A percentile compares a stretch with the other conserved stretches of the same genome.
Evolutionary conservation across 1,140 invertebrate genomes (phyloP).

Genomic region (Saccostrea cuccullata): DNA sequence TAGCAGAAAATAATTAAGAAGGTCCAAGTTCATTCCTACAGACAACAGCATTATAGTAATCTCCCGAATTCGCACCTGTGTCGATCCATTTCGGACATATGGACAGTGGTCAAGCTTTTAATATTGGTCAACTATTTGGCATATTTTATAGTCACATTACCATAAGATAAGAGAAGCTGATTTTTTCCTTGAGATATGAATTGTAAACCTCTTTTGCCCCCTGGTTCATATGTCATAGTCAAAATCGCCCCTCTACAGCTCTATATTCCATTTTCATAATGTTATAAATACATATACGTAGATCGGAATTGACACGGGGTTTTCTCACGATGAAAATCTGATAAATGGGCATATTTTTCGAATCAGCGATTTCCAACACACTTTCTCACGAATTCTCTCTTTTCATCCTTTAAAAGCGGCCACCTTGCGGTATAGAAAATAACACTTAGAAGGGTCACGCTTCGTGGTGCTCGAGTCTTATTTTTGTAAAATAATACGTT

Average conservation of each 20-base stretch:
- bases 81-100: background rate
- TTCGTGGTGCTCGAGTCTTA: constrained; percentile 11
- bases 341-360: constrained; percentile 36
- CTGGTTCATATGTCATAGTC: constrained; percentile 6
- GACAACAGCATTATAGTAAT: background rate
- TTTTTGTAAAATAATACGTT: constrained; percentile 32
- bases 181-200: background rate
- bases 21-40: background rate
- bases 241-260: background rate
- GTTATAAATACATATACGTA: background rate
- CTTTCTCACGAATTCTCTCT: constrained; percentile 33
- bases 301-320: constrained; percentile 22
- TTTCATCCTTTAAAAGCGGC: constrained; percentile 29
- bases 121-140: background rate
- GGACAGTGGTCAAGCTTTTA: constrained; percentile 7
- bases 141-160: background rate
- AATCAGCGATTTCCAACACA: constrained; percentile 25
- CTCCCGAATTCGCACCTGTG: background rate
- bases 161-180: background rate
- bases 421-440: constrained; percentile 35
- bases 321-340: constrained; percentile 30
- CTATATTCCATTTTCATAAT: constrained; percentile 12
- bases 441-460: constrained; percentile 29
- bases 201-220: background rate
- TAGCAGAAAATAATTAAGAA: constrained; percentile 18